A percentile compares a stretch with the other conserved stretches of the same genome.
Conservation (phyloP, 2,113 vertebrate species). For the Pachypanchax playfairii region DNA sequence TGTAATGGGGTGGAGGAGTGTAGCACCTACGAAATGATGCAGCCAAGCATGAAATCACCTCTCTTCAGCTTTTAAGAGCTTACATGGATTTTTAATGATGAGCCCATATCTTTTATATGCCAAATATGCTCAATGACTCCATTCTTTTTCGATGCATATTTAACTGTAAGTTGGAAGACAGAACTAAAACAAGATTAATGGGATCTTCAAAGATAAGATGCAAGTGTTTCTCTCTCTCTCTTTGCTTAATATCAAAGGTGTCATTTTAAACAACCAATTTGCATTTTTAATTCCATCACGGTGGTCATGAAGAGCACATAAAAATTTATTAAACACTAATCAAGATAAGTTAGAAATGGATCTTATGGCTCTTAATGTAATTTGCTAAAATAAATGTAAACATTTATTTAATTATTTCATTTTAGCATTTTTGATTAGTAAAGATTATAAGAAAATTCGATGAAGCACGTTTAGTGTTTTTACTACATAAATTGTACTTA, state of each 20-base stretch:
- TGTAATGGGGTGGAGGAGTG: slow-evolving; percentile 42
- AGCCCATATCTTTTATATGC: slow-evolving; percentile 80
- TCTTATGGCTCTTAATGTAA: no score
- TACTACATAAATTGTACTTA: no score
- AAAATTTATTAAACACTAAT: no score
- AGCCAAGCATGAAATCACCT: slow-evolving; percentile 83
- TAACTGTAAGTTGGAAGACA: slow-evolving; percentile 70
- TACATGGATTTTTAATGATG: slow-evolving; percentile 84
- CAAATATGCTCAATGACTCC: slow-evolving; percentile 81
- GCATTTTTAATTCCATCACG: slow-evolving; percentile 35
- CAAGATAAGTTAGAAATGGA: no score
- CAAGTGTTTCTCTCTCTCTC: slow-evolving; percentile 27
- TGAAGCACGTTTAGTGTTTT: no score
- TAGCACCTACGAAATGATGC: slow-evolving; percentile 62
- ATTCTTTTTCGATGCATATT: slow-evolving; percentile 78
- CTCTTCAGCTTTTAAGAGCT: slow-evolving; percentile 79
- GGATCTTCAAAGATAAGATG: slow-evolving; percentile 49
- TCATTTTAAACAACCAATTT: slow-evolving; percentile 25
- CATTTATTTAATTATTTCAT: no score
- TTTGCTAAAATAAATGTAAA: no score
- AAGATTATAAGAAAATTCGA: no score
- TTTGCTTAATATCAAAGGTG: slow-evolving; percentile 35
- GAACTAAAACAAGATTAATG: slow-evolving; percentile 73
- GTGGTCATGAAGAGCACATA: no score
- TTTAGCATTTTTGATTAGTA: no score